A percentile compares a stretch with the other conserved stretches of the same genome.
Evolutionary conservation across 1,140 invertebrate genomes (phyloP).

Genomic region (Asbolus verrucosus): DNA sequence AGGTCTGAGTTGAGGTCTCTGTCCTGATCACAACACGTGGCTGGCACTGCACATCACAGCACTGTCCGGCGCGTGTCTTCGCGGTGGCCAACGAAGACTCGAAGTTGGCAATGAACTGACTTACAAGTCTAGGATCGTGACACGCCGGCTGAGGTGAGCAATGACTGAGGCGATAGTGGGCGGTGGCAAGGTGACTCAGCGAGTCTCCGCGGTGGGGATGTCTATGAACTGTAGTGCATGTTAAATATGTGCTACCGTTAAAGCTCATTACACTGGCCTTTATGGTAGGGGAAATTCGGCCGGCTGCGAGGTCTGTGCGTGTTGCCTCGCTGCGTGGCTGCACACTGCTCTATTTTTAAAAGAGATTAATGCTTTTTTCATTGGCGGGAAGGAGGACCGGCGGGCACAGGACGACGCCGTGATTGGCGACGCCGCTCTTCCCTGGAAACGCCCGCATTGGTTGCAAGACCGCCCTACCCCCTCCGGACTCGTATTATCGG

Average conservation of each 20-base stretch:
- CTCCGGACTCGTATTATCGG: slow-evolving; percentile 58
- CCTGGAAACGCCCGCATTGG: slow-evolving; percentile 62
- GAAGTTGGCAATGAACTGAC: slow-evolving; percentile 56
- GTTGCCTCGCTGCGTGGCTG: slow-evolving; percentile 61
- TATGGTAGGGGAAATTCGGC: slow-evolving; percentile 59
- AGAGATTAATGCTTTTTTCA: slow-evolving; percentile 67
- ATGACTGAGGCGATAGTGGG: slow-evolving; percentile 48
- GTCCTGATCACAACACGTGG: slow-evolving; percentile 55
- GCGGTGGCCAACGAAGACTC: slow-evolving; percentile 41
- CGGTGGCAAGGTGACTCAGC: slow-evolving; percentile 56
- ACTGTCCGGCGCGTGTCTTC: no score
- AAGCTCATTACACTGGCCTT: slow-evolving; percentile 64
- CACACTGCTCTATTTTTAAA: slow-evolving; percentile 65
- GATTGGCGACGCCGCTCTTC: slow-evolving; percentile 59
- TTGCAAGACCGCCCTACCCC: slow-evolving; percentile 58
- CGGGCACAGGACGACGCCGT: slow-evolving; percentile 42
- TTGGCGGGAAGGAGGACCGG: slow-evolving; percentile 64
- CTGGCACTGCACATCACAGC: slow-evolving; percentile 59
- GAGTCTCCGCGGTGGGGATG: slow-evolving; percentile 58
- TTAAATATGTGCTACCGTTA: slow-evolving; percentile 66
- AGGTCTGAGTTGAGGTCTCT: slow-evolving; percentile 33
- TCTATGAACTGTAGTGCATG: slow-evolving; percentile 66
- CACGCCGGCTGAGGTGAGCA: slow-evolving; percentile 35
- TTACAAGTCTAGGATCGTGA: no score
- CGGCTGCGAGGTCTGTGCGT: slow-evolving; percentile 56